Evolutionary conservation across 2,113 vertebrate species (phyloP).

Genomic region (Telmatochromis brachygnathus): DNA sequence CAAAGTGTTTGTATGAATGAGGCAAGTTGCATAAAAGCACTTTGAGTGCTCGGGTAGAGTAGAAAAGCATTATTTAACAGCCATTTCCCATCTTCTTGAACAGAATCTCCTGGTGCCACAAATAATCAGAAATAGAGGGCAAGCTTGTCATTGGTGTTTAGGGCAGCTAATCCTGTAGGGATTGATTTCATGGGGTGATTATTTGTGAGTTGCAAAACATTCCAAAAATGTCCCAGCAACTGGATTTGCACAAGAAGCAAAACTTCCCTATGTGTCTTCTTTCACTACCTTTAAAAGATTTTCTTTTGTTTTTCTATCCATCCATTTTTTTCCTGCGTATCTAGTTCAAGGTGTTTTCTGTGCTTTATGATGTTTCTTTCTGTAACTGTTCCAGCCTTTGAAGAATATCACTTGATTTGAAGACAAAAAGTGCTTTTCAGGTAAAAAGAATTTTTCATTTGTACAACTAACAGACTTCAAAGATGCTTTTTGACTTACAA

Average conservation of each 20-base stretch:
- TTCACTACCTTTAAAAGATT: neutral
- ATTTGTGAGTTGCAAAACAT: neutral
- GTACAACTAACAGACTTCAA: neutral
- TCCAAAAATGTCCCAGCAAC: neutral
- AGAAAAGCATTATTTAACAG: neutral
- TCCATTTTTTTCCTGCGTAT: neutral
- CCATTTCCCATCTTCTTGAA: neutral
- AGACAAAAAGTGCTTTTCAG: neutral
- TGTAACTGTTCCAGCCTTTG: neutral
- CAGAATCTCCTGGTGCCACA: neutral
- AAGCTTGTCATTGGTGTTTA: neutral
- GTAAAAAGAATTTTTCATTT: neutral
- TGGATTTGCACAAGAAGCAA: neutral
- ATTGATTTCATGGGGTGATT: neutral
- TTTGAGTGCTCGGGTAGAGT: neutral
- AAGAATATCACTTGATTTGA: neutral
- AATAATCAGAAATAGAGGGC: neutral
- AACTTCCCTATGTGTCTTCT: neutral
- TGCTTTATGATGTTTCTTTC: neutral
- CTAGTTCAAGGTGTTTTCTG: neutral
- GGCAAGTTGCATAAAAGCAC: neutral
- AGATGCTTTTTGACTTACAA: neutral
- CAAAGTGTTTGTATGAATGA: neutral
- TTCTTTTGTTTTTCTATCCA: neutral
- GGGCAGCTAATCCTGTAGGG: neutral